Conservation (phyloP, 2,797 vertebrate genomes). For the Pseudocheirus occidentalis region DNA sequence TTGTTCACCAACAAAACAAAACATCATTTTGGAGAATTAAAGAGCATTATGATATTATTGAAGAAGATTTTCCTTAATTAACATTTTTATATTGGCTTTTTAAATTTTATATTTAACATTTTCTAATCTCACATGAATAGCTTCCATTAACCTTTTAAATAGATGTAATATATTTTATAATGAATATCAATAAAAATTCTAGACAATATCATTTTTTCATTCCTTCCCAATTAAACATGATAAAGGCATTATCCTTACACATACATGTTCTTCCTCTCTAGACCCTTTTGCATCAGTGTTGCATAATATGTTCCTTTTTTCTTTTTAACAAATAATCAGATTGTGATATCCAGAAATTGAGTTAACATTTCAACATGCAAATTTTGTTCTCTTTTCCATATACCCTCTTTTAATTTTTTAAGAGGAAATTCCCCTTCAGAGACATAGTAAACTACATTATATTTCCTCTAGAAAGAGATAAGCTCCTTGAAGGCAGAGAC, state of each 20-base stretch:
- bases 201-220: slow-evolving; percentile 65
- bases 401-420: slow-evolving; percentile 33
- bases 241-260: slow-evolving; percentile 55
- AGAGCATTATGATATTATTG: neutral
- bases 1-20: neutral
- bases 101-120: slow-evolving; percentile 57
- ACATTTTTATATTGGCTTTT: slow-evolving; percentile 22
- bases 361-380: slow-evolving; percentile 29
- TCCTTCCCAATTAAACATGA: slow-evolving; percentile 72
- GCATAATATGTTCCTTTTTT: slow-evolving; percentile 45
- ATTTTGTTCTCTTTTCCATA: neutral
- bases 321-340: slow-evolving; percentile 55
- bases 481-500: neutral
- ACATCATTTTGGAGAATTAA: slow-evolving; percentile 11
- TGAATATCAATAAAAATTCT: slow-evolving; percentile 28
- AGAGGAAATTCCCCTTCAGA: neutral
- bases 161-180: slow-evolving; percentile 59
- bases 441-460: slow-evolving; percentile 9
- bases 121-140: slow-evolving; percentile 52
- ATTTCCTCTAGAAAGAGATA: neutral
- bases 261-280: slow-evolving; percentile 55
- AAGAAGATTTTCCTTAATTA: slow-evolving; percentile 56
- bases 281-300: slow-evolving; percentile 26
- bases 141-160: slow-evolving; percentile 67
- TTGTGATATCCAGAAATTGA: slow-evolving; percentile 38